These are phyloP conservation scores for Monopis laevigella DNA, from an alignment of 2,888 invertebrate genomes.

Conservation along the genomic window DNA sequence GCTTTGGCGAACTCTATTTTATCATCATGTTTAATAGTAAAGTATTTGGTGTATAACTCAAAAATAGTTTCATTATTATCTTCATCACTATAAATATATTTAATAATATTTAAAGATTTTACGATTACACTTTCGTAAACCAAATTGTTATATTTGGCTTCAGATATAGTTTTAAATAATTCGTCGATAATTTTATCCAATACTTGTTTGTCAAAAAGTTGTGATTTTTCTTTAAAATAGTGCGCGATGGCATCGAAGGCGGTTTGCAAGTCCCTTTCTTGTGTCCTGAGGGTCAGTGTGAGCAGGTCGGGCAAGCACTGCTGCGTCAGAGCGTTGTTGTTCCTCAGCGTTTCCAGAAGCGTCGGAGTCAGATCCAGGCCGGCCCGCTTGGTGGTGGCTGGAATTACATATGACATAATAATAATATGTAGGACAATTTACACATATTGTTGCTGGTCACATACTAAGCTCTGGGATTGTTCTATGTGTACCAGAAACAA, in stretches of 20 bases:
- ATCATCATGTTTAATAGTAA: not conserved
- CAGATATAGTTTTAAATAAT: slow-evolving; percentile 16
- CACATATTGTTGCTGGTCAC: no score
- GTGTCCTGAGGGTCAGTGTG: slow-evolving; percentile 22
- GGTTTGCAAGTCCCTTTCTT: slow-evolving; percentile 18
- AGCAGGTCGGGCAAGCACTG: slow-evolving; percentile 28
- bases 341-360: slow-evolving; percentile 27
- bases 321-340: slow-evolving; percentile 29
- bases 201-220: slow-evolving; percentile 24
- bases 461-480: no score
- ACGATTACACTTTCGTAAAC: not conserved
- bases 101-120: slow-evolving; percentile 5
- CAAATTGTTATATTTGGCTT: not conserved
- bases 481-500: no score
- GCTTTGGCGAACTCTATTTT: not conserved
- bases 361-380: slow-evolving; percentile 31
- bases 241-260: slow-evolving; percentile 26
- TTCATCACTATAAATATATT: no score
- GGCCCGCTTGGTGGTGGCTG: slow-evolving; percentile 27
- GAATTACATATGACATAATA: slow-evolving; percentile 21
- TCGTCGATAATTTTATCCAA: slow-evolving; percentile 18
- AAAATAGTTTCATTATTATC: no score
- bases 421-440: no score
- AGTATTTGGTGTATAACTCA: not conserved
- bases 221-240: slow-evolving; percentile 30